Percentiles rank a stretch among this genome's conserved stretches.
Evolutionary conservation across 2,113 vertebrate genomes (phyloP).

Genomic region (Xenopus borealis): DNA sequence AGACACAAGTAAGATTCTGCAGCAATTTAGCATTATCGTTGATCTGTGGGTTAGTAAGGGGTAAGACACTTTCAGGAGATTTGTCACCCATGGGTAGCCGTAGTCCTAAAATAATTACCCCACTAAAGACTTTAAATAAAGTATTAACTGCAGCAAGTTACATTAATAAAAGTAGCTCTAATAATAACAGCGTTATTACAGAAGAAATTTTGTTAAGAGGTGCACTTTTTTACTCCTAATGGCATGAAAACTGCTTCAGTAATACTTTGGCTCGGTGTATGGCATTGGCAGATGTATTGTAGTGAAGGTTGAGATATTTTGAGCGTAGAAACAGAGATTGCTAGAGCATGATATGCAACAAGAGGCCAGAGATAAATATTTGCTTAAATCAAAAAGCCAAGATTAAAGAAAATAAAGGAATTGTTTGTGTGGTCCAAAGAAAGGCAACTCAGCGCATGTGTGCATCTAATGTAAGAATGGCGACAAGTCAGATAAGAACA

Average conservation of each 20-base stretch:
- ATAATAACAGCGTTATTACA: conserved; percentile 16
- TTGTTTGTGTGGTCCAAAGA: conserved; percentile 29
- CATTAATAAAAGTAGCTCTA: conserved; percentile 9
- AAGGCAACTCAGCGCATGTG: conserved; percentile 12
- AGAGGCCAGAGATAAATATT: conserved; percentile 32
- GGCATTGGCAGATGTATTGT: conserved; percentile 18
- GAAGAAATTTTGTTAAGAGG: conserved; percentile 8
- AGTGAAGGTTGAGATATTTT: conserved; percentile 22
- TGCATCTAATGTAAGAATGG: conserved; percentile 23
- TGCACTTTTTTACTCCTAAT: conserved; percentile 16
- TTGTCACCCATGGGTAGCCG: too few relatives aligned
- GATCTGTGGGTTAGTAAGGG: too few relatives aligned
- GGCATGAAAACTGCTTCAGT: conserved; percentile 17
- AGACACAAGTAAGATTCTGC: too few relatives aligned
- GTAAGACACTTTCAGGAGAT: too few relatives aligned
- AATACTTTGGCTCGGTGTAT: conserved; percentile 13
- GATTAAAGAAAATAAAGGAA: conserved; percentile 1
- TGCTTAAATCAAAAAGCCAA: conserved; percentile 14
- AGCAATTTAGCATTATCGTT: too few relatives aligned
- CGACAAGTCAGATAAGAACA: conserved; percentile 33
- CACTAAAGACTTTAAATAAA: too few relatives aligned
- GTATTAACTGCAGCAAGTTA: conserved; percentile 20
- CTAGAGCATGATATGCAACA: conserved; percentile 24
- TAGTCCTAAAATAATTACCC: too few relatives aligned
- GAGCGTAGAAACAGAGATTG: conserved; percentile 19